Evolutionary conservation across 2,113 vertebrate species (phyloP), one percentile per base, ranked within the genome.

Genomic region (Dromiciops gliroides): DNA sequence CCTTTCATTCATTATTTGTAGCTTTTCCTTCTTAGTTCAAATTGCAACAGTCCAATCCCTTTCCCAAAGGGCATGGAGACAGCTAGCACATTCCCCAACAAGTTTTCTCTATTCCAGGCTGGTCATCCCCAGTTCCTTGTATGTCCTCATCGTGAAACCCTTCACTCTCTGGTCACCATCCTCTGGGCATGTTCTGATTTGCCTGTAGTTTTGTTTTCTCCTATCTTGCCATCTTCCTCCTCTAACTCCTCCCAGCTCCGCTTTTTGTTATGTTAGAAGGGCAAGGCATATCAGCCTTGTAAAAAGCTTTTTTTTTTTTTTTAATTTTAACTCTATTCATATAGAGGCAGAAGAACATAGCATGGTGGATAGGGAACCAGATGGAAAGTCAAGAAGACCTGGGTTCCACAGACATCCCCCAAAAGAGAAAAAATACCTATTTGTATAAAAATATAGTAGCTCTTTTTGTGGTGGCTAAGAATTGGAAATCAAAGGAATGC

Each of bases 171-270:
- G 31, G n/a, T 50, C 26, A 44, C 67, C 67, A 44, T 75, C 37
- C 67, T 75, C 5, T 75, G 67, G 37, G 22, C 67, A 44, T n/a
- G 67, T 75, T 75, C 37, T 22, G 37, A 44, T 75, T 75, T 89
- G 25, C 48, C 56, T 90, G 1, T 83, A 83, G 89, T 93, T 94
- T 60, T 56, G 16, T 93, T 92, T 50, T 90, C 3, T 26, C 25
- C 12, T 26, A 28, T 60, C 56, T 44, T 94, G n/a, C 25, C 53
- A 16, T 56, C 92, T 93, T 83, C 92, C 6, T 44, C 51, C 19
- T 93, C 52, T 47, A 4, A 91, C 94, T 94, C 93, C 92, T 97
- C 90, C 93, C 89, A 94, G 37, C 89, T 94, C 93, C 90, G 60
- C 50, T 92, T 47, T 95, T 10, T 91, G 52, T 93, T 92, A 83